phyloP scores from a whole-genome alignment of 2,888 invertebrate genomes.

The Drosophila nr. perissopoda region DNA sequence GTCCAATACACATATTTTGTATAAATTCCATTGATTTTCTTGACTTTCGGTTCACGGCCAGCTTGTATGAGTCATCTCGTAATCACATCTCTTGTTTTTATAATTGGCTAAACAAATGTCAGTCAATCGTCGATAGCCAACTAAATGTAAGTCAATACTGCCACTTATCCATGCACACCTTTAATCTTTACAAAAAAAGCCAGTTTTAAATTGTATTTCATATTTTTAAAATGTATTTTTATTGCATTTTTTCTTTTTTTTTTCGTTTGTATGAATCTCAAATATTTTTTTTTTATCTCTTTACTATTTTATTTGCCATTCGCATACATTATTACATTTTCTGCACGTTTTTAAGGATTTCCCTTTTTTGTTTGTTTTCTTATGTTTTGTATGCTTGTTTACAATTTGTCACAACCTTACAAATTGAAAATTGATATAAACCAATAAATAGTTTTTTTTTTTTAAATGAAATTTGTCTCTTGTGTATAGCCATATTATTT shows the following conservation, averaged over 20 bases:
- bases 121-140: too few species aligned
- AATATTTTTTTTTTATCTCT: slow-evolving; percentile 65
- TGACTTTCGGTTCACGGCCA: not conserved
- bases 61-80: slow-evolving; percentile 2
- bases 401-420: slow-evolving; percentile 85
- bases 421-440: slow-evolving; percentile 85
- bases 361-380: slow-evolving; percentile 54
- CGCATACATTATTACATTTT: slow-evolving; percentile 76
- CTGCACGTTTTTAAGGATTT: slow-evolving; percentile 69
- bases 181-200: slow-evolving; percentile 25
- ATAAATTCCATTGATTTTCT: slow-evolving; percentile 26
- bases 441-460: slow-evolving; percentile 65
- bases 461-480: slow-evolving; percentile 58
- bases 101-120: not conserved
- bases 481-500: slow-evolving; percentile 44
- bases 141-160: not conserved
- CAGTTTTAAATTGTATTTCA: slow-evolving; percentile 57
- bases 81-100: not conserved
- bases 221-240: slow-evolving; percentile 80
- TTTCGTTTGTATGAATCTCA: slow-evolving; percentile 70
- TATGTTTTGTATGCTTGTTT: slow-evolving; percentile 82
- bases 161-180: not conserved
- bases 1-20: slow-evolving; percentile 29
- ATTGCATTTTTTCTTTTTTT: slow-evolving; percentile 71
- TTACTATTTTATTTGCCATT: slow-evolving; percentile 72